phyloP scores from a whole-genome alignment of 2,888 invertebrate species.

The Brassicogethes aeneus region DNA sequence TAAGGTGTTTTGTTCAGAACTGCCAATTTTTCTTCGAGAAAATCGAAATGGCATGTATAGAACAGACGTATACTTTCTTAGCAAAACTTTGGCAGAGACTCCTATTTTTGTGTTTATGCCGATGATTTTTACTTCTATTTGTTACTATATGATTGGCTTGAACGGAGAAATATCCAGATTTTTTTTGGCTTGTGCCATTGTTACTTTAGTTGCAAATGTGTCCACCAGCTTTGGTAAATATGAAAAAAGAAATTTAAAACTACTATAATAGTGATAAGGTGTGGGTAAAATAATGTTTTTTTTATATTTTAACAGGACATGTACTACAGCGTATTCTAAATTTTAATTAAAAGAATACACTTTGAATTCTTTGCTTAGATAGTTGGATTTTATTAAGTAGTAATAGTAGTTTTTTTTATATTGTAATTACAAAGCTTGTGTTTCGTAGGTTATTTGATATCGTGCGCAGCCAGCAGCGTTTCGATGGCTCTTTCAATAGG shows the following conservation, averaged over 20 bases:
- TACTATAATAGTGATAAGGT: too few relatives aligned
- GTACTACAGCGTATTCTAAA: too few relatives aligned
- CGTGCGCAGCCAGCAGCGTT: slow-evolving; percentile 73
- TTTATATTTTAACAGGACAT: too few relatives aligned
- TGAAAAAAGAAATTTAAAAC: too few relatives aligned
- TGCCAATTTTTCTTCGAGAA: slow-evolving; percentile 83
- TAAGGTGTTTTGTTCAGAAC: slow-evolving; percentile 82
- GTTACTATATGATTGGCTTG: slow-evolving; percentile 85
- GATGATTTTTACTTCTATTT: slow-evolving; percentile 68
- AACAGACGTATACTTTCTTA: slow-evolving; percentile 82
- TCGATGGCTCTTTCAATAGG: slow-evolving; percentile 86
- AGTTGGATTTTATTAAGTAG: too few relatives aligned
- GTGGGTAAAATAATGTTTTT: too few relatives aligned
- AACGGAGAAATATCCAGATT: slow-evolving; percentile 60
- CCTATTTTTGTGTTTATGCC: slow-evolving; percentile 82
- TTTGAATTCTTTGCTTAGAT: too few relatives aligned
- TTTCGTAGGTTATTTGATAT: slow-evolving; percentile 77
- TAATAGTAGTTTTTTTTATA: too few relatives aligned
- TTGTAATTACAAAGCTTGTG: too few relatives aligned
- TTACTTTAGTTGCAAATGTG: slow-evolving; percentile 78
- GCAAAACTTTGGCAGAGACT: slow-evolving; percentile 82
- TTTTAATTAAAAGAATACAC: too few relatives aligned
- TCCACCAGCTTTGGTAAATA: slow-evolving; percentile 83
- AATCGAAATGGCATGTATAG: slow-evolving; percentile 86
- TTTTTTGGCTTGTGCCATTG: slow-evolving; percentile 64